Evolutionary conservation across 2,797 vertebrate species (phyloP).

Genomic region (Sebastes oblongus): DNA sequence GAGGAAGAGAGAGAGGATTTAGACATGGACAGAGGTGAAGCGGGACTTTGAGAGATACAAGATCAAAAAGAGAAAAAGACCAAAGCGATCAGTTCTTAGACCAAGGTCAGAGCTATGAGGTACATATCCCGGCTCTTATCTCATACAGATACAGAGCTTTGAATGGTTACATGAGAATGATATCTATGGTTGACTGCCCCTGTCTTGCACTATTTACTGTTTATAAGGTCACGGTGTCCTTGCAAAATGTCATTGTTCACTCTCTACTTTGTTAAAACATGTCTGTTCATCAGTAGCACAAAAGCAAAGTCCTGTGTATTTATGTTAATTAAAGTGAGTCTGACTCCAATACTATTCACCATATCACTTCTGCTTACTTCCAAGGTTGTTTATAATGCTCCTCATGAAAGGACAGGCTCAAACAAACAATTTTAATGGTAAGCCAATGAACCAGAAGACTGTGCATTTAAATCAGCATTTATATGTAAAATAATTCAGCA

Average conservation of each 20-base stretch:
- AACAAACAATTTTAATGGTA: slow-evolving; percentile 60
- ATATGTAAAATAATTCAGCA: slow-evolving; percentile 77
- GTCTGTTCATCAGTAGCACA: neutral
- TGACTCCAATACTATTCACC: neutral
- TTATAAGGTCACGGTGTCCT: slow-evolving; percentile 26
- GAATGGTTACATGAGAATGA: slow-evolving; percentile 39
- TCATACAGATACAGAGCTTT: slow-evolving; percentile 54
- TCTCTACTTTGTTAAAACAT: slow-evolving; percentile 2
- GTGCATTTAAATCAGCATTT: slow-evolving; percentile 71
- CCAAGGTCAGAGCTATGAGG: slow-evolving; percentile 59
- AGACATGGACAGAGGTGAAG: slow-evolving; percentile 53
- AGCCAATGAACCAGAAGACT: slow-evolving; percentile 49
- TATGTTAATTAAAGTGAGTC: slow-evolving; percentile 19
- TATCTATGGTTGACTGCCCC: slow-evolving; percentile 25
- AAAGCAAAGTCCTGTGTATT: neutral
- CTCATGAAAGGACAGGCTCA: slow-evolving; percentile 50
- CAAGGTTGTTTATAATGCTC: slow-evolving; percentile 62
- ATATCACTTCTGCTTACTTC: slow-evolving; percentile 33
- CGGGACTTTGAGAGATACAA: slow-evolving; percentile 68
- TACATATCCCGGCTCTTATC: slow-evolving; percentile 64
- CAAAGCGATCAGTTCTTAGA: slow-evolving; percentile 67
- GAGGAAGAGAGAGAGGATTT: slow-evolving; percentile 73
- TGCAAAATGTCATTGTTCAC: slow-evolving; percentile 23
- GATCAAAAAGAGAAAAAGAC: slow-evolving; percentile 78
- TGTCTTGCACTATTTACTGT: slow-evolving; percentile 17